Evolutionary conservation across 2,113 vertebrate species (phyloP).

Genomic region (Bos indicus): DNA sequence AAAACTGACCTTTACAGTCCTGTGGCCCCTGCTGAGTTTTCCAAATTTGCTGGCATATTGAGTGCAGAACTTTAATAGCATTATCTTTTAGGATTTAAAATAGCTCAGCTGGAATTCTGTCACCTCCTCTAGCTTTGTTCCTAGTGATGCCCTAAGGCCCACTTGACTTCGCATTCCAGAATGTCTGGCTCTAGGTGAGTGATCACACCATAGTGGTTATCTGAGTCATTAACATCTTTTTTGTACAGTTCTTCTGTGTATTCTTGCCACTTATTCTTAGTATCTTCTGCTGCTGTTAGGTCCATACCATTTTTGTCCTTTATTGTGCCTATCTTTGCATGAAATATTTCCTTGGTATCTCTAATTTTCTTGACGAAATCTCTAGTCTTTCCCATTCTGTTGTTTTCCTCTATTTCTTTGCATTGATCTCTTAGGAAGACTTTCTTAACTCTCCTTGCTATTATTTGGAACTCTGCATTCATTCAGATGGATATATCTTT

Average conservation of each 20-base stretch:
- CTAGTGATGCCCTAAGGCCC: not conserved
- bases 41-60: not conserved
- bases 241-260: not conserved
- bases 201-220: not conserved
- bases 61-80: not conserved
- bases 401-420: not conserved
- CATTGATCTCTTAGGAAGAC: not conserved
- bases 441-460: not conserved
- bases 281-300: not conserved
- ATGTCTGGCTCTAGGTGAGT: not conserved
- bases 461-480: not conserved
- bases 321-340: not conserved
- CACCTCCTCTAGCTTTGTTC: not conserved
- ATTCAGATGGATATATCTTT: not conserved
- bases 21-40: not conserved
- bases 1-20: not conserved
- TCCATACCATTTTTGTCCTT: not conserved
- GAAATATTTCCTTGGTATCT: not conserved
- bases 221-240: not conserved
- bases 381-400: not conserved
- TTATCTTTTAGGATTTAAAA: not conserved
- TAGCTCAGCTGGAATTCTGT: not conserved
- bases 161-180: not conserved
- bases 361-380: not conserved
- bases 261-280: not conserved